Base-by-base conservation (phyloP, 2,797 vertebrate species). In the Sebastes nivosus region DNA sequence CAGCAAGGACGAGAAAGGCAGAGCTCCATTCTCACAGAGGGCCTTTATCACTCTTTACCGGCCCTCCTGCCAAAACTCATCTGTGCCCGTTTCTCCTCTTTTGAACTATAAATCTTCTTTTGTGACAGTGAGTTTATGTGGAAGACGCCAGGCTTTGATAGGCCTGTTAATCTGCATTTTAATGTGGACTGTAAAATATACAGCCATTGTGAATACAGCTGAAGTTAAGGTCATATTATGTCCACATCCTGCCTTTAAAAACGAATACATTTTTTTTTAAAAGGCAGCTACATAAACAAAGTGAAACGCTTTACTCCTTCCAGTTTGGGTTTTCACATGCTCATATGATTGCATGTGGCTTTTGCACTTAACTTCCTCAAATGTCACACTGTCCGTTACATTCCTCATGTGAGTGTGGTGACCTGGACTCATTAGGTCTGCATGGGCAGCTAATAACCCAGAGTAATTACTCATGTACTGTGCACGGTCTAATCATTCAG, bases 291-390 rank as follows among this genome's bases (percentile, higher is more conserved):
- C 3, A 8, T 38, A 60, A 78, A 80, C 42, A 79, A 79, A 69
- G n/a, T 36, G 36, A 8, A 61, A 71, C 25, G 25, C 71, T 70
- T 70, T 69, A 54, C 55, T 60, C 8, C 38, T 71, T 57, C 11
- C 54, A 72, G 68, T 59, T 82, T 72, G 32, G 36, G 6, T 57
- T 71, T 25, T 77, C 32, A 58, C 59, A 71, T 74, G 57, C 68
- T 88, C 76, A 83, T 74, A 75, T 86, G 83, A 85, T 63, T 50
- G 25, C 81, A 64, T 27, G 8, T 70, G 72, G 34, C 77, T 78
- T 73, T 87, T 68, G 70, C 68, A 75, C 70, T 83, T 73, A 32
- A 88, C 74, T 92, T 90, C 82, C 79, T 83, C 29, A 83, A 75
- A 71, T 70, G 77, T 77, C 77, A 81, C 84, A 70, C 77, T 74